Evolutionary conservation across 2,888 invertebrate species (phyloP), one percentile per base, ranked within the genome.

Genomic region (Diplazon laetatorius): DNA sequence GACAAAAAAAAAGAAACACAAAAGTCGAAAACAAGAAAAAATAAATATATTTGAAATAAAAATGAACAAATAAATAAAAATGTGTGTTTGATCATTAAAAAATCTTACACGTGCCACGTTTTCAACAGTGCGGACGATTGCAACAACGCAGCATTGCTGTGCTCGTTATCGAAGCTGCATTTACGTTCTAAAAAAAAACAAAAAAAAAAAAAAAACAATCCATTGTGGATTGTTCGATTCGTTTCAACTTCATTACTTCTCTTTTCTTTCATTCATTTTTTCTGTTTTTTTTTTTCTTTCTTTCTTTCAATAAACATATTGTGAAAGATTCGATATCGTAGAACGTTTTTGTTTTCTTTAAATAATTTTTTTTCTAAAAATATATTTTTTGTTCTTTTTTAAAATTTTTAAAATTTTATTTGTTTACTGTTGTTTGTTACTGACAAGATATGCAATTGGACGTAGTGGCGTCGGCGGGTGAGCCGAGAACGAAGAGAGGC

Each of bases 401-500:
- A 60, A n/a, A 22, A 22, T 37, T 60, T 52, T 66, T 35, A 30
- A 30, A 30, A 5, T 5, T 68, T 72, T 18, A 22, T 55, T 71
- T 6, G 5, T 69, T 59, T 52, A 48, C 37, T 66, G 25, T 16
- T 55, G 66, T 63, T 69, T 12, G 55, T 81, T 87, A 87, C 87
- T 87, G 87, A 88, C 88, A 87, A 78, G 87, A 86, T 70, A 81
- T 76, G 81, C 87, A 89, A 80, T n/a, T n/a, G n/a, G 83, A 84
- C 84, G 87, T 87, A 35, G 87, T 83, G 59, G 85, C 80, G 48
- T 88, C 88, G 16, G 85, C 84, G 5, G 90, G 89, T 39, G 89
- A 87, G 66, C 86, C 85, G 75, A 90, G 87, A 22, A 90, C 86
- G 82, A 91, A 89, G 55, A 90, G 84, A n/a, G 90, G 90, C 44